Base-by-base conservation (phyloP, 2,113 vertebrate species). In the Psophia crepitans region DNA sequence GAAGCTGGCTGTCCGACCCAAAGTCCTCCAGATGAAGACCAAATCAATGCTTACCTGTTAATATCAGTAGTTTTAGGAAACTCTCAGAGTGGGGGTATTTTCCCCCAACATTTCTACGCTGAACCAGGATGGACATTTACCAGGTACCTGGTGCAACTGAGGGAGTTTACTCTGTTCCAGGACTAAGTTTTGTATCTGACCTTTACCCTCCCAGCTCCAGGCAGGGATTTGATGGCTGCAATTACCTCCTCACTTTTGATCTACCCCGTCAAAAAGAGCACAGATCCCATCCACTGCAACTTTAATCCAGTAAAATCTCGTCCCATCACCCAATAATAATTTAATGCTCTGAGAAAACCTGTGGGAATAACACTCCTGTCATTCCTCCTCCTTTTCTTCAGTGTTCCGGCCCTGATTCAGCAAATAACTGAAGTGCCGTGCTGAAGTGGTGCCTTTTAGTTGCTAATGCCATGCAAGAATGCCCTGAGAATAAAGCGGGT, bases 391-490 rank as follows among this genome's bases (percentile, higher is more conserved):
- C 87, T 88, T 1, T 84, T 84, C 37, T 43, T 76, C 80, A 48
- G 86, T 65, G 92, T 87, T 79, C 74, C 79, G 74, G 53, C 57
- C 65, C 92, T 83, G 92, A 91, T 95, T 95, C 80, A 90, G 89
- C 77, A 97, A 93, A 93, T 80, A 64, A 57, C 77, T 93, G 16
- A 61, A 93, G 85, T 48, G 85, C 90, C 7, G 2, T 21, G 75
- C 58, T 78, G 73, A 93, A 95, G 57, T 30, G 58, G n/a, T 87
- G 89, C 89, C 89, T 96, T 96, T 91, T 57, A 79, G 64, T 63
- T 64, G 86, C 89, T 95, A 95, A 96, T 95, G 86, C 89, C 86
- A n/a, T 83, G 92, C 83, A 79, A 60, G 92, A 96, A 65, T 43
- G 75, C 79, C 82, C 66, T 4, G 69, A 89, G 89, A 90, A 88